phyloP scores from a whole-genome alignment of 2,797 vertebrate genomes.

The Galago senegalensis region DNA sequence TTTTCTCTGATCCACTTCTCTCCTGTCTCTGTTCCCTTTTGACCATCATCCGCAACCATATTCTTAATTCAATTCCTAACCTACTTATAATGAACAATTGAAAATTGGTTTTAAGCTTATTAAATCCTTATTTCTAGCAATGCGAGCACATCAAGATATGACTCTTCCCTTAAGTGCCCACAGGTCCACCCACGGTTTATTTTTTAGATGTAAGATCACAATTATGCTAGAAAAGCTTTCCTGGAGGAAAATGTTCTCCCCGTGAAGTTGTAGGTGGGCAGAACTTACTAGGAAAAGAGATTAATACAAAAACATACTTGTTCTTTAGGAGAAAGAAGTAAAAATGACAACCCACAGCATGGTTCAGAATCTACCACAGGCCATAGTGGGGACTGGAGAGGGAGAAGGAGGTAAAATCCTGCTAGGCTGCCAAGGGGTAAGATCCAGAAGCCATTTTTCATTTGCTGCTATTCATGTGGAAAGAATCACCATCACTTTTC shows the following conservation, averaged over 20 bases:
- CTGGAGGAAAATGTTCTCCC: not conserved
- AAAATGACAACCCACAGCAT: not conserved
- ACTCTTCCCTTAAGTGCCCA: too few relatives aligned
- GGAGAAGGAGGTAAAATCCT: not conserved
- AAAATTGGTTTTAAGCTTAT: too few relatives aligned
- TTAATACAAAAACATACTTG: not conserved
- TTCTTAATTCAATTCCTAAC: too few relatives aligned
- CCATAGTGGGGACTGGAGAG: not conserved
- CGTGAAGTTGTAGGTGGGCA: not conserved
- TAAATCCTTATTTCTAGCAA: too few relatives aligned
- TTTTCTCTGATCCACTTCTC: too few relatives aligned
- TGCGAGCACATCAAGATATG: too few relatives aligned
- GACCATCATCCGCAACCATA: too few relatives aligned
- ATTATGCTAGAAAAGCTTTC: not conserved
- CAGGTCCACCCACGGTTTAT: too few relatives aligned
- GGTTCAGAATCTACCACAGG: not conserved
- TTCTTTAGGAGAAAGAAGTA: slow-evolving; percentile 13
- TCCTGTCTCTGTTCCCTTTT: too few relatives aligned
- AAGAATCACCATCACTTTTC: slow-evolving; percentile 62
- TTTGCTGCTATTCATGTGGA: slow-evolving; percentile 72
- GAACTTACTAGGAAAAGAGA: not conserved
- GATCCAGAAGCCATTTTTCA: slow-evolving; percentile 68
- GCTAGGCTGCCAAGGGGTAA: slow-evolving; percentile 37
- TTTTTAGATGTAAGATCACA: not conserved
- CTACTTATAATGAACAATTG: too few relatives aligned